Base-by-base conservation (phyloP, 2,113 vertebrate genomes). In the Ploceus nigricollis region DNA sequence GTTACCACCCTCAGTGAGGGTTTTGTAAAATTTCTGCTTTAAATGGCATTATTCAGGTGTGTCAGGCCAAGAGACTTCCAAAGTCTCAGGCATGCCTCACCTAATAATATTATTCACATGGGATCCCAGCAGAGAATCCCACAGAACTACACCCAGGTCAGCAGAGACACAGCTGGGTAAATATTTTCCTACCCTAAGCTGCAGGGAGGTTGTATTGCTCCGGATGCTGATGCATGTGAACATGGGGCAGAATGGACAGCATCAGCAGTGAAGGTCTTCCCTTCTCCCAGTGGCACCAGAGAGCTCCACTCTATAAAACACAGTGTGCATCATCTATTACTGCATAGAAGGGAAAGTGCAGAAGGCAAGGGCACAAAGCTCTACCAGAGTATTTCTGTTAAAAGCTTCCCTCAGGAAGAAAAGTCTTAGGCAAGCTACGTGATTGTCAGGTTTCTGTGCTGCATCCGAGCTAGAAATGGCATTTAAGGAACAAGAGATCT, bases 231-330 rank as follows among this genome's bases (percentile, higher is more conserved):
- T 25, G 10, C 57, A 51, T 6, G 9, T 30, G 44, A 56, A 35
- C 0, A 0, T 13, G 19, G 14, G 18, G 19, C 37, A 57, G 51
- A 51, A n/a, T 6, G 24, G 21, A 24, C 14, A 50, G 45, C 2
- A 2, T 19, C 35, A 72, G 11, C 10, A 71, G 39, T 25, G 56
- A 60, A 71, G 40, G 13, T 23, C 9, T 44, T 25, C 16, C 16
- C 48, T 58, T 60, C 33, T 40, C 44, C 30, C 33, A 54, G 39
- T 17, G 13, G 33, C 48, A 84, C 10, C 11, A 80, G 47, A 18
- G 53, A 83, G 25, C 30, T 57, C 33, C 1, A 2, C 66, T 39
- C 45, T 48, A 24, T 35, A 63, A 15, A 89, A 42, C 10, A 75
- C 1, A 11, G 16, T n/a, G 20, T 48, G 27, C 16, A 14, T 64